Evolutionary conservation across 37 sponge, comb jelly and placozoan species (phyloP), one percentile per base, ranked within the genome.

Genomic region (Spongilla lacustris): DNA sequence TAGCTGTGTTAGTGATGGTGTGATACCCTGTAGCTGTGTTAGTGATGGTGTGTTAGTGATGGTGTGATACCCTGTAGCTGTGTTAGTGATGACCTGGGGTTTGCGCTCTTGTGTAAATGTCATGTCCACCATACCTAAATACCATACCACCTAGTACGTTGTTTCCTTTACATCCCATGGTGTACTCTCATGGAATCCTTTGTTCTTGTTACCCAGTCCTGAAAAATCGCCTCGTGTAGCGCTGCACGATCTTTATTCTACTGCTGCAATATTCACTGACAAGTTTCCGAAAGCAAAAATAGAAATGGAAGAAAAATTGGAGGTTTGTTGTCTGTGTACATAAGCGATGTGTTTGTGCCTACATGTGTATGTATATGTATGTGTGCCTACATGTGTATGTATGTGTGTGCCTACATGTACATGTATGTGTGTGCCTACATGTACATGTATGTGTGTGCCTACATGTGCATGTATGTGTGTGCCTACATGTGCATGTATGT

Each of bases 251-350:
- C 75, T 83, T n/a, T 81, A 87, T 38, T 76, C 93, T 13, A 92
- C 98, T 1, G 89, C 88, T 77, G 86, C 83, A 34, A 95, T 96
- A 76, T 81, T 96, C 46, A 94, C 90, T 91, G 89, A 95, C 68
- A 88, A 88, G 58, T 86, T 67, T 58, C 89, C 89, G 4, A 72
- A 71, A 33, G 88, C 91, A 84, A 77, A 91, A 78, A 78, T 81
- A 67, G 75, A 86, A 78, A 83, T 99, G 97, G 99, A 95, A 73
- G 71, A 90, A 28, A 86, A 78, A 79, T 36, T 93, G 31, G 73
- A 86, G 84, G 92, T 91, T 11, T 73, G 81, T 21, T 49, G 8
- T 8, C 85, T 91, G 91, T 82, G 92, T 88, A 26, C 2, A 68
- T 50, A 58, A n/a, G n/a, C n/a, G n/a, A n/a, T n/a, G 27, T 27